Evolutionary conservation across 2,797 vertebrate species (phyloP).

Genomic region (Acestrorhynchus altus): DNA sequence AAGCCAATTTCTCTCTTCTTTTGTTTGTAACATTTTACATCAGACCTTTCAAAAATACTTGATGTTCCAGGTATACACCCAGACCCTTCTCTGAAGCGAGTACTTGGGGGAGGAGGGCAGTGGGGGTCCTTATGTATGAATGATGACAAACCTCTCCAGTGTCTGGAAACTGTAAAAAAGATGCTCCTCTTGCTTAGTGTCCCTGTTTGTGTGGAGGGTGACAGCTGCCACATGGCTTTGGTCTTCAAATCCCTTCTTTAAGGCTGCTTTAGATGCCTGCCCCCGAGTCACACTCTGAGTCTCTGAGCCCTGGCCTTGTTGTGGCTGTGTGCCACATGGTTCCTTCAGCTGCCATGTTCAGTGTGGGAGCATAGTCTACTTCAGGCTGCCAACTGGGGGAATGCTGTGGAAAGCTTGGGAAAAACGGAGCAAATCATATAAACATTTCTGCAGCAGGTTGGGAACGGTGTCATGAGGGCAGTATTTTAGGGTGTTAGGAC

Average conservation of each 20-base stretch:
- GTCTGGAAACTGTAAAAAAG: neutral
- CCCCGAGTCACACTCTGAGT: conserved; percentile 59
- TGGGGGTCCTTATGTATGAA: neutral
- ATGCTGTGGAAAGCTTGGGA: neutral
- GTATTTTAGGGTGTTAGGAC: neutral
- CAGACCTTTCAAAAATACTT: no score
- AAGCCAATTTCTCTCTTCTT: neutral
- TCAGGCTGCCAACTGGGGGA: neutral
- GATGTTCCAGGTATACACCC: no score
- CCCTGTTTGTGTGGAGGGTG: conserved; percentile 59
- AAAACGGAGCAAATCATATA: neutral
- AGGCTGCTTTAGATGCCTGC: conserved; percentile 69
- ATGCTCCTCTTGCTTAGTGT: neutral
- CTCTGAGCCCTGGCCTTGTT: conserved; percentile 50
- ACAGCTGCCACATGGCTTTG: conserved; percentile 78
- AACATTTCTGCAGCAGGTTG: conserved; percentile 4
- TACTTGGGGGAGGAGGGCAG: no score
- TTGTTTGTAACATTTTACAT: no score
- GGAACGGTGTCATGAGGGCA: neutral
- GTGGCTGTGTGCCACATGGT: conserved; percentile 6
- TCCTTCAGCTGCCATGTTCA: conserved; percentile 6
- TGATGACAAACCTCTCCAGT: neutral
- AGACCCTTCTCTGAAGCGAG: no score
- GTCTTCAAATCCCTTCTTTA: conserved; percentile 75
- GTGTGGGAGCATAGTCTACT: neutral